These are phyloP conservation scores for Platycheirus albimanus DNA, from an alignment of 2,888 invertebrate species.

Conservation along the genomic window DNA sequence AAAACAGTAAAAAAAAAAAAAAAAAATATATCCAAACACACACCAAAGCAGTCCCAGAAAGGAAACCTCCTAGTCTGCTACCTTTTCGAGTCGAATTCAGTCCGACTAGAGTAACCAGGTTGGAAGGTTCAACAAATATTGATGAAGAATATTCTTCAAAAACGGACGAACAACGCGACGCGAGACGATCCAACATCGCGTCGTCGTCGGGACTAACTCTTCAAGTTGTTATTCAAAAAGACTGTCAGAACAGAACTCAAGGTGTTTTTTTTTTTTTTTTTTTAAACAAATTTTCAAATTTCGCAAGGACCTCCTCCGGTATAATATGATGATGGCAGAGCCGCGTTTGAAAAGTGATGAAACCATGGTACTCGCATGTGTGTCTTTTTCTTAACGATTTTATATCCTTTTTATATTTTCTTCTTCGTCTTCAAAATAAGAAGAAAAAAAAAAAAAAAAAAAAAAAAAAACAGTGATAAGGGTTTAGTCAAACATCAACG, in stretches of 20 bases:
- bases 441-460: no score
- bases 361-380: background rate
- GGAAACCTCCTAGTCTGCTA: slow-evolving; percentile 68
- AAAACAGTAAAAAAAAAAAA: slow-evolving; percentile 19
- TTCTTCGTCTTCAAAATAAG: no score
- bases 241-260: slow-evolving; percentile 8
- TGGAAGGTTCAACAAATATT: slow-evolving; percentile 73
- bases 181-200: no score
- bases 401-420: background rate
- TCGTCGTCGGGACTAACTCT: slow-evolving; percentile 14
- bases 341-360: background rate
- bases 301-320: slow-evolving; percentile 46
- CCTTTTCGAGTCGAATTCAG: slow-evolving; percentile 71
- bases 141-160: slow-evolving; percentile 81
- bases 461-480: slow-evolving; percentile 41
- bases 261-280: slow-evolving; percentile 21
- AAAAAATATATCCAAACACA: slow-evolving; percentile 22
- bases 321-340: background rate
- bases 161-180: slow-evolving; percentile 76
- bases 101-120: slow-evolving; percentile 75
- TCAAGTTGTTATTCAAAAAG: slow-evolving; percentile 5
- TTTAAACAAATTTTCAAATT: slow-evolving; percentile 30
- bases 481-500: slow-evolving; percentile 54
- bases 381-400: slow-evolving; percentile 17
- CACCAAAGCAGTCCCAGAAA: slow-evolving; percentile 53